These are phyloP conservation scores for Chiloscyllium plagiosum DNA, from an alignment of 2,113 vertebrate genomes.

Conservation along the genomic window DNA sequence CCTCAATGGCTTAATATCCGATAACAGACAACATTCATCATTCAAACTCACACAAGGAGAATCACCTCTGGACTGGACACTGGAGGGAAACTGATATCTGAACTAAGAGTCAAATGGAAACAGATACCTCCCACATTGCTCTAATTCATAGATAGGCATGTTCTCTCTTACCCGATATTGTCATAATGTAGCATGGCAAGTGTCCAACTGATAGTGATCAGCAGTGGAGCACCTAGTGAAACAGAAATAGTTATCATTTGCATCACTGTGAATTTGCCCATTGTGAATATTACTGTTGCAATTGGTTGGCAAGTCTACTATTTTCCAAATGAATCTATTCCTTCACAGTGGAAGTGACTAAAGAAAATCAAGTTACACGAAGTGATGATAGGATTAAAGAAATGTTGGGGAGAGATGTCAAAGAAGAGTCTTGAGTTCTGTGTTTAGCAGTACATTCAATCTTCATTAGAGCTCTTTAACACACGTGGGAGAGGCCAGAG, in stretches of 20 bases:
- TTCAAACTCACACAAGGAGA: not conserved
- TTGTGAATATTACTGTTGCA: not conserved
- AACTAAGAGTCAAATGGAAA: not conserved
- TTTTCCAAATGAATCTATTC: not conserved
- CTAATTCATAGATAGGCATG: not conserved
- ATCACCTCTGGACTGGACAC: not conserved
- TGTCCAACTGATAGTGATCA: not conserved
- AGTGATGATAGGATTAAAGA: not conserved
- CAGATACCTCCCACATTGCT: not conserved
- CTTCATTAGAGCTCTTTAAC: too few relatives aligned
- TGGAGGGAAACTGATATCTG: not conserved
- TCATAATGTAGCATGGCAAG: not conserved
- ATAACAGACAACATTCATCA: not conserved
- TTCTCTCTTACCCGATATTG: slow-evolving; percentile 2
- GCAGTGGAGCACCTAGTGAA: not conserved
- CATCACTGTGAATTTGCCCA: not conserved
- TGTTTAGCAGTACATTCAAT: too few relatives aligned
- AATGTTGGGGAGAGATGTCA: not conserved
- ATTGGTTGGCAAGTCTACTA: not conserved
- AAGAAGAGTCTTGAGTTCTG: too few relatives aligned
- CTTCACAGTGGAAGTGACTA: too few relatives aligned
- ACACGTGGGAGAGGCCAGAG: too few relatives aligned
- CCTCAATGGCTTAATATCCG: not conserved
- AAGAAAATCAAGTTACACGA: not conserved
- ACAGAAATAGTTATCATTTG: not conserved